phyloP scores from a whole-genome alignment of 2,113 vertebrate species.

The Catharus minimus region DNA sequence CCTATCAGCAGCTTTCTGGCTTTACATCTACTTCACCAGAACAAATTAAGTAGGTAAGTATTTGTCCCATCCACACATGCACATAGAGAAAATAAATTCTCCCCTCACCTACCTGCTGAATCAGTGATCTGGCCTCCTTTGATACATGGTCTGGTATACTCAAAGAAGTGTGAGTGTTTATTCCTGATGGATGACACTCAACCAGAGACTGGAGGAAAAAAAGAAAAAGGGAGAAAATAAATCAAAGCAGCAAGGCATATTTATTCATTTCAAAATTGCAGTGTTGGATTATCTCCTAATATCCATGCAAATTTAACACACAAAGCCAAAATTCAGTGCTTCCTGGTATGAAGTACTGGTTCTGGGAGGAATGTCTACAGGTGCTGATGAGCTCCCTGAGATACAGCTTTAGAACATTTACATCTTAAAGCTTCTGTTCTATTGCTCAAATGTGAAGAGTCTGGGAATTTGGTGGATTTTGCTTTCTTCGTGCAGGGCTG shows the following conservation, averaged over 20 bases:
- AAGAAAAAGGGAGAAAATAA: not conserved
- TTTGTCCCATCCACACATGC: not conserved
- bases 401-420: not conserved
- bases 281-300: not conserved
- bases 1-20: not conserved
- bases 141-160: slow-evolving; percentile 92
- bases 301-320: not conserved
- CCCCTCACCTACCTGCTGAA: slow-evolving; percentile 86
- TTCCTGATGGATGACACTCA: slow-evolving; percentile 93
- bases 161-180: slow-evolving; percentile 90
- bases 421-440: not conserved
- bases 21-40: not conserved
- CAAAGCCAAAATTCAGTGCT: not conserved
- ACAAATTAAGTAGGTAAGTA: not conserved
- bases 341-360: not conserved
- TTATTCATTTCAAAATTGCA: not conserved
- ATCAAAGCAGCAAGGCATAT: not conserved
- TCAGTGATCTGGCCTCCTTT: slow-evolving; percentile 90
- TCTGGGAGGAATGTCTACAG: not conserved
- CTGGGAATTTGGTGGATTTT: not conserved
- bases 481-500: not conserved
- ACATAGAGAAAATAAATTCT: not conserved
- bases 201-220: slow-evolving; percentile 73
- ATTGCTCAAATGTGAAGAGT: not conserved
- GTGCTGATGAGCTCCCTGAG: not conserved